Evolutionary conservation across 2,888 invertebrate genomes (phyloP), one percentile per base, ranked within the genome.

Genomic region (Diarsia dahlii): DNA sequence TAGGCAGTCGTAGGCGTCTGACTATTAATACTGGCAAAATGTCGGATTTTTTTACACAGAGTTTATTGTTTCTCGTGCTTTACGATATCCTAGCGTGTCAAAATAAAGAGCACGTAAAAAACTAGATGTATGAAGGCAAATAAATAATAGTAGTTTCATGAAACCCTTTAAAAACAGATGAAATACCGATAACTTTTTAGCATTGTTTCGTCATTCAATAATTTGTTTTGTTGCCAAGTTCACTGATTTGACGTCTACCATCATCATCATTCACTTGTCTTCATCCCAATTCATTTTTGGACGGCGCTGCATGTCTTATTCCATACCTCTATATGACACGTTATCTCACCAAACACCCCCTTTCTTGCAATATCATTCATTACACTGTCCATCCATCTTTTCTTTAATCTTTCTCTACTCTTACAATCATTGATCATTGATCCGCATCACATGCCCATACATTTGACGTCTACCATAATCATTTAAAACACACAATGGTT

Each of bases 1-100:
- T 68, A 77, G 72, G 72, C 62, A 76, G 70, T 45, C 85, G 85
- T 86, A 80, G 87, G 85, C 87, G 85, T 74, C 65, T 3, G 13
- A 69, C 80, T 76, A 78, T 66, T 72, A 77, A 85, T 85, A 87
- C 74, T 66, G 8, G 72, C 10, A 18, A 76, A 63, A 79, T 70
- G 28, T 73, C 73, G 48, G 50, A 63, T 72, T 68, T 77, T 82
- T 75, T 78, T 2, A 74, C 65, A 28, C 58, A 20, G 13, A 58
- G 63, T 69, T 80, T 72, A 76, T 84, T 84, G 65, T 81, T 72
- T 62, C 62, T 23, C 28, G 34, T 64, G 8, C 66, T 74, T 65
- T 73, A 73, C 67, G 56, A 72, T 78, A 64, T 48, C 54, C 67
- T 52, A 70, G 62, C 70, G n/a, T 70, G 50, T 76, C 81, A 80